phyloP scores from a whole-genome alignment of 2,113 vertebrate genomes.

The Enhydra lutris region DNA sequence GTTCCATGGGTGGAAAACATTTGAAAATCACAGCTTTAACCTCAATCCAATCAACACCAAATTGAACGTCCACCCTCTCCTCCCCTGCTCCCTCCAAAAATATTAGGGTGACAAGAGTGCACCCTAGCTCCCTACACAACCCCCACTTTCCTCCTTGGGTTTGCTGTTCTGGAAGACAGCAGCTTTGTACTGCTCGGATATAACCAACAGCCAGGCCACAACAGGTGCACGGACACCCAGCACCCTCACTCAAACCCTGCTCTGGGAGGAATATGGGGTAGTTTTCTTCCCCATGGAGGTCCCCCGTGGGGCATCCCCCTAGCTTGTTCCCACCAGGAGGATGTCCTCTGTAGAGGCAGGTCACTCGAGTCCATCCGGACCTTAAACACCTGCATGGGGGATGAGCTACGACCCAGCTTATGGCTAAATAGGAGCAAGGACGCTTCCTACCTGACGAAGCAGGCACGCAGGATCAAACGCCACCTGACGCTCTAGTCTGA shows the following conservation, averaged over 20 bases:
- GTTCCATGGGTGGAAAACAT: not conserved
- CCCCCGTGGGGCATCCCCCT: not conserved
- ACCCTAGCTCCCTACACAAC: not conserved
- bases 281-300: not conserved
- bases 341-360: constrained; percentile 26
- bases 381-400: constrained; percentile 57
- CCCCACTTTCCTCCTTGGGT: not conserved
- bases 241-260: not conserved
- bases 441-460: constrained; percentile 74
- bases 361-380: not conserved
- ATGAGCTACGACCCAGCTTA: constrained; percentile 19
- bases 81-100: not conserved
- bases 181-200: not conserved
- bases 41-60: not conserved
- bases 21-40: not conserved
- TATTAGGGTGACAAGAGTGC: no score
- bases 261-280: not conserved
- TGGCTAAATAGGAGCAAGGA: constrained; percentile 54
- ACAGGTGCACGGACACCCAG: fast-evolving
- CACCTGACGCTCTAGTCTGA: constrained; percentile 31
- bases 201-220: not conserved
- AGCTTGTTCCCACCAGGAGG: not conserved
- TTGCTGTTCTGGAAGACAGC: fast-evolving
- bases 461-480: constrained; percentile 74
- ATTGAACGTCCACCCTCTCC: not conserved